phyloP scores from a whole-genome alignment of 2,888 invertebrate species.

The Ametastegia equiseti region DNA sequence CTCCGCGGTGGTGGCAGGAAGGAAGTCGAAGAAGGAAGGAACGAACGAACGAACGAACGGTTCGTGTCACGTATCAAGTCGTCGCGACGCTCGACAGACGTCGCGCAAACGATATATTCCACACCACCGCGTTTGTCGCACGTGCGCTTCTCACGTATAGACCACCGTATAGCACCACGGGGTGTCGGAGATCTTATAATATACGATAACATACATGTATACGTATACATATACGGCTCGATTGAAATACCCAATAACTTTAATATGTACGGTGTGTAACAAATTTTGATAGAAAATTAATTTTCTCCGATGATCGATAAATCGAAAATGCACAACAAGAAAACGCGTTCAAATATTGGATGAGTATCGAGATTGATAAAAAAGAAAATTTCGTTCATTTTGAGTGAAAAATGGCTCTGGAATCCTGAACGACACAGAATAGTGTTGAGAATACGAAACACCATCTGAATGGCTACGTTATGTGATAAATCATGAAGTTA shows the following conservation, averaged over 20 bases:
- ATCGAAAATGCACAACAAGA: too few relatives aligned
- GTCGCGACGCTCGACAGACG: slow-evolving; percentile 37
- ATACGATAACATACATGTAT: not conserved
- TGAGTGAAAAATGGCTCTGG: too few relatives aligned
- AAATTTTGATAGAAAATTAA: too few relatives aligned
- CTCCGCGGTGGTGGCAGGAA: slow-evolving; percentile 59
- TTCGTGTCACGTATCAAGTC: slow-evolving; percentile 45
- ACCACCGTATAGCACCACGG: not conserved
- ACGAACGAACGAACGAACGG: not conserved
- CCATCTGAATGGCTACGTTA: too few relatives aligned
- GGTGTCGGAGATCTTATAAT: not conserved
- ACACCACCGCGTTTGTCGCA: not conserved
- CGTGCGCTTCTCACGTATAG: slow-evolving; percentile 5
- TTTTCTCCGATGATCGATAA: too few relatives aligned
- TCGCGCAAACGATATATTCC: slow-evolving; percentile 30
- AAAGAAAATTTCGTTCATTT: too few relatives aligned
- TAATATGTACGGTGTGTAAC: not conserved
- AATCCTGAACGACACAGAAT: too few relatives aligned
- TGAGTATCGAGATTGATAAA: too few relatives aligned
- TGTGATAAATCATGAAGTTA: too few relatives aligned
- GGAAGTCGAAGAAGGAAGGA: slow-evolving; percentile 67
- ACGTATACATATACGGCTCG: too few relatives aligned
- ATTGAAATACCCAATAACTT: not conserved
- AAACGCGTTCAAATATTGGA: too few relatives aligned
- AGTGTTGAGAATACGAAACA: too few relatives aligned